These are phyloP conservation scores for Tuberolachnus salignus DNA, from an alignment of 2,888 invertebrate species.

Conservation along the genomic window DNA sequence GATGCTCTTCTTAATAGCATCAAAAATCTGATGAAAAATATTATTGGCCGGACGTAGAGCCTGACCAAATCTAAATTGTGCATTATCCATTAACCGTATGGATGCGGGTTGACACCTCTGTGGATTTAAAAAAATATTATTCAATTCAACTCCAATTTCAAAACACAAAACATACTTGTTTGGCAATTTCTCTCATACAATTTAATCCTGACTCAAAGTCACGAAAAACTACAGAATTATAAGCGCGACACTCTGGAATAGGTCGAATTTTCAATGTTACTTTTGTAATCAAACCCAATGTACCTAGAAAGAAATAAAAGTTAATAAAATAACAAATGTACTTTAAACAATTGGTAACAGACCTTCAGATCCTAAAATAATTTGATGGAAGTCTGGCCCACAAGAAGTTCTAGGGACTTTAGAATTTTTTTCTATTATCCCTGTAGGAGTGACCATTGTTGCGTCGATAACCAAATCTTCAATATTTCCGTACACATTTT, in stretches of 20 bases:
- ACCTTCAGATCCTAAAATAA: slow-evolving; percentile 89
- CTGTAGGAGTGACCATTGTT: slow-evolving; percentile 82
- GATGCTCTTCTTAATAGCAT: slow-evolving; percentile 84
- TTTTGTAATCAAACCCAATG: slow-evolving; percentile 93
- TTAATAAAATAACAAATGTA: neutral
- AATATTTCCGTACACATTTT: slow-evolving; percentile 97
- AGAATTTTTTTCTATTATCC: slow-evolving; percentile 79
- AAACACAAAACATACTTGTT: slow-evolving; percentile 63
- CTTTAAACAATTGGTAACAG: slow-evolving; percentile 6
- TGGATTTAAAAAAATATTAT: neutral
- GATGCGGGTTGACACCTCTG: slow-evolving; percentile 92
- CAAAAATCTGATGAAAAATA: slow-evolving; percentile 73
- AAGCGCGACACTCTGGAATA: slow-evolving; percentile 80
- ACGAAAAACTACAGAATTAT: slow-evolving; percentile 94
- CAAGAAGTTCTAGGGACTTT: slow-evolving; percentile 89
- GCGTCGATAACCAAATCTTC: slow-evolving; percentile 92
- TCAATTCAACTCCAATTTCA: neutral
- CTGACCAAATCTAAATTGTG: slow-evolving; percentile 94
- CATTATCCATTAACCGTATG: slow-evolving; percentile 95
- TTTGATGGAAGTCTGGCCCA: slow-evolving; percentile 94
- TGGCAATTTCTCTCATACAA: slow-evolving; percentile 83
- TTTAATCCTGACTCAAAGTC: slow-evolving; percentile 85
- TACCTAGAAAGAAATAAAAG: slow-evolving; percentile 66
- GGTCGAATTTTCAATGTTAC: slow-evolving; percentile 88
- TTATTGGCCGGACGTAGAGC: slow-evolving; percentile 70